These are phyloP conservation scores for Heterotis niloticus DNA, from an alignment of 2,113 vertebrate species.

Conservation along the genomic window DNA sequence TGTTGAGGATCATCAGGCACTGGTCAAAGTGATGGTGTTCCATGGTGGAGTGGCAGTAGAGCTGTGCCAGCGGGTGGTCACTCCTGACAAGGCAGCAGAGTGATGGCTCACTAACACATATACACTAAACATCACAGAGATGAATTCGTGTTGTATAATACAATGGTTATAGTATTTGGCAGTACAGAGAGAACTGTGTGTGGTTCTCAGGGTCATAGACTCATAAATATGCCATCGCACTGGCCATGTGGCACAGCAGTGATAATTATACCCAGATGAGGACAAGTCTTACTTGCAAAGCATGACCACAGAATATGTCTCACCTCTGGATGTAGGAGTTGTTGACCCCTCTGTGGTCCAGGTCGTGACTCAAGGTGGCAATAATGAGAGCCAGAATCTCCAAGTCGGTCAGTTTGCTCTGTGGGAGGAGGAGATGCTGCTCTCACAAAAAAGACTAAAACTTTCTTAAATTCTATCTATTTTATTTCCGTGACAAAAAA, in stretches of 20 bases:
- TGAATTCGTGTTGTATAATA: no score
- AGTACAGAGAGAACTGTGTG: neutral
- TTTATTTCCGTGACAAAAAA: neutral
- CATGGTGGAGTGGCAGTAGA: slow-evolving; percentile 97
- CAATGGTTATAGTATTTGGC: no score
- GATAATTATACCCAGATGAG: neutral
- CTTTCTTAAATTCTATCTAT: neutral
- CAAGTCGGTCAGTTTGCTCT: slow-evolving; percentile 81
- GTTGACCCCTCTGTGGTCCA: slow-evolving; percentile 96
- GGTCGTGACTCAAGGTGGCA: slow-evolving; percentile 88
- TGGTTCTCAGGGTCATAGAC: no score
- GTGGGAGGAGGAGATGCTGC: neutral
- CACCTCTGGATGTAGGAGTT: slow-evolving; percentile 97
- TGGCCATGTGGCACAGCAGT: neutral
- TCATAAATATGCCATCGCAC: no score
- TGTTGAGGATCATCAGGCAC: slow-evolving; percentile 98
- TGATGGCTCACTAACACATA: no score
- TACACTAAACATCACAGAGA: no score
- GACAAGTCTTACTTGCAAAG: no score
- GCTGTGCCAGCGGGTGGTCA: slow-evolving; percentile 89
- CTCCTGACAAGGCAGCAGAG: slow-evolving; percentile 64
- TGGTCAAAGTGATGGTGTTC: slow-evolving; percentile 98
- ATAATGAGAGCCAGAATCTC: slow-evolving; percentile 90
- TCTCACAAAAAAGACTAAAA: no score
- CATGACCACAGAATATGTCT: slow-evolving; percentile 26